Evolutionary conservation across 1,140 invertebrate genomes (phyloP).

Genomic region (Parasteatoda tepidariorum): DNA sequence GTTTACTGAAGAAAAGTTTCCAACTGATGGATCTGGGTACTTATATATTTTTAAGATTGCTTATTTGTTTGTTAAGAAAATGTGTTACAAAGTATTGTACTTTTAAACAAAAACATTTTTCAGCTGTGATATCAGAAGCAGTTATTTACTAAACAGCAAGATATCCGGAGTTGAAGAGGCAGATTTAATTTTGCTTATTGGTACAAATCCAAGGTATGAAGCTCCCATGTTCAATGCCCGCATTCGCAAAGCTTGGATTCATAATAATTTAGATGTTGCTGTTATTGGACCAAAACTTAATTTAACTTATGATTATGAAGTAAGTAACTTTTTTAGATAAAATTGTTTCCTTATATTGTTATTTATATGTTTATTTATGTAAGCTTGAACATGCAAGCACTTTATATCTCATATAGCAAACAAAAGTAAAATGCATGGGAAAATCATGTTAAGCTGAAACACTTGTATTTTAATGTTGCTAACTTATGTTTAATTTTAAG

Average conservation of each 20-base stretch:
- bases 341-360: too few species aligned
- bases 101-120: too few species aligned
- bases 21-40: conserved; percentile 80
- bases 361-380: too few species aligned
- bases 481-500: too few species aligned
- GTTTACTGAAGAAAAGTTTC: conserved; percentile 92
- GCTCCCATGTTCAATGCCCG: conserved; percentile 97
- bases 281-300: conserved; percentile 92
- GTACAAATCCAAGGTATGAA: conserved; percentile 97
- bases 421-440: too few species aligned
- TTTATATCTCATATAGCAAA: too few species aligned
- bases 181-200: conserved; percentile 92
- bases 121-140: conserved; percentile 82
- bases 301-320: conserved; percentile 92
- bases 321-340: too few species aligned
- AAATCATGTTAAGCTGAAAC: too few species aligned
- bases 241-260: conserved; percentile 91
- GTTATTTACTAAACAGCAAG: conserved; percentile 89
- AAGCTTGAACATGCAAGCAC: too few species aligned
- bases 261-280: conserved; percentile 83
- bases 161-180: conserved; percentile 84
- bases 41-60: neutral
- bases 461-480: too few species aligned
- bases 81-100: too few species aligned
- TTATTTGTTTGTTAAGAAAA: too few species aligned